Base-by-base conservation (phyloP, 2,113 vertebrate species). In the Ia io region DNA sequence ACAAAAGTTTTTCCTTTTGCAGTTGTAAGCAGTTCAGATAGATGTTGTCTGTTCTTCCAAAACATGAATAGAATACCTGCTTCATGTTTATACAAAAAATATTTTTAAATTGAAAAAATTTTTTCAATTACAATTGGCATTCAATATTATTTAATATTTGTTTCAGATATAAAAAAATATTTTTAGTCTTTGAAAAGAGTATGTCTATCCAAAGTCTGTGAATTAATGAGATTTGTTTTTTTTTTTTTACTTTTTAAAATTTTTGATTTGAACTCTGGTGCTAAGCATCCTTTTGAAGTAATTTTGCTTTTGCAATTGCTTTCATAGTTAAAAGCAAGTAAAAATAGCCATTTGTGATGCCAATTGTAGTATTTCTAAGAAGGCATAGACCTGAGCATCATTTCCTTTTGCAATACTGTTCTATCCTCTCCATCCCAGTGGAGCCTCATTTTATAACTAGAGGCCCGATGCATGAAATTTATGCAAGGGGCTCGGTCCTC, bases 51-150 rank as follows among this genome's bases (percentile, higher is more conserved):
- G 23, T 78, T 91, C 84, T 95, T 96, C 49, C 74, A 83, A 96
- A 96, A 91, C 35, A 87, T 78, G 85, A 47, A 51, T 67, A 88
- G 77, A 47, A 63, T 94, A 92, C 35, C 83, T 93, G 93, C 73
- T 96, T 73, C 63, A 69, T 95, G 71, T 97, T 97, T 94, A 82
- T 67, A 67, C 49, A 96, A 82, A 93, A 93, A 96, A 97, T 95
- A 96, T 97, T 96, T 95, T 97, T 92, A 22, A 67, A 74, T 76
- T 76, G 59, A 61, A 61, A 65, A 28, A 16, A 32, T 3, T 1
- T 65, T 74, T 76, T 76, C 28, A 47, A 49, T 49, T 76, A 11
- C 44, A 49, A 5, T 76, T 76, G 28, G 42, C 73, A 76, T 74
- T 30, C 67, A 32, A 18, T 47, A 47, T 47, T 47, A 76, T 47